Conservation (phyloP, 2,797 vertebrate genomes). For the Coregonus suidteri region DNA sequence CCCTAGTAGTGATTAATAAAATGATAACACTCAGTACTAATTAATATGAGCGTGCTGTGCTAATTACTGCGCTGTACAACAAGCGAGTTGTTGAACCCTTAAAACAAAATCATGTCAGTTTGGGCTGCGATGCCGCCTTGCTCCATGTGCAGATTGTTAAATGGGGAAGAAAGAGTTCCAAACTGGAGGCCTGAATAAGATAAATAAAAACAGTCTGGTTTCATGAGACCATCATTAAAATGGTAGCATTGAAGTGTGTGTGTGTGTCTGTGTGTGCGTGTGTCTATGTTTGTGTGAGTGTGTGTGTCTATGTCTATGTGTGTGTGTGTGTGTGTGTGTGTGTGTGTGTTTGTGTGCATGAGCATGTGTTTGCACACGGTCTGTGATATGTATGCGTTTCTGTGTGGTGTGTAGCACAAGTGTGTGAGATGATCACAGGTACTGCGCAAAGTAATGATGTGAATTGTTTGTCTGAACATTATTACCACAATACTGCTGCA, state of each 20-base stretch:
- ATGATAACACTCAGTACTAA: conserved; percentile 93
- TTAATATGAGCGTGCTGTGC: conserved; percentile 93
- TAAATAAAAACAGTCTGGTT: conserved; percentile 3
- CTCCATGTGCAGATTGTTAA: conserved; percentile 62
- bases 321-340: background rate
- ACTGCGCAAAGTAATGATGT: background rate
- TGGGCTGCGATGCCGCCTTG: conserved; percentile 39
- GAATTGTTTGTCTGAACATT: background rate
- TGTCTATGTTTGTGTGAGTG: conserved; percentile 67
- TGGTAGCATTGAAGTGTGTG: background rate
- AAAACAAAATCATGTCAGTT: conserved; percentile 71
- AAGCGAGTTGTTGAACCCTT: conserved; percentile 84
- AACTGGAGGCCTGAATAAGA: conserved; percentile 30
- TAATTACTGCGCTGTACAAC: conserved; percentile 92
- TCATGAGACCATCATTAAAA: background rate
- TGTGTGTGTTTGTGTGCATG: background rate
- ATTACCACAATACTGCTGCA: background rate
- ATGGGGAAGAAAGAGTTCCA: conserved; percentile 49
- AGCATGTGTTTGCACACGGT: too few relatives aligned
- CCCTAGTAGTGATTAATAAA: conserved; percentile 92
- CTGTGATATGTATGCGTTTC: too few relatives aligned
- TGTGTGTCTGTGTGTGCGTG: background rate
- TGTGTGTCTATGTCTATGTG: background rate
- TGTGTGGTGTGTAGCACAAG: background rate
- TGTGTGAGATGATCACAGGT: conserved; percentile 1